Evolutionary conservation across 2,888 invertebrate species (phyloP), one percentile per base, ranked within the genome.

Genomic region (Ormyrus labotus): DNA sequence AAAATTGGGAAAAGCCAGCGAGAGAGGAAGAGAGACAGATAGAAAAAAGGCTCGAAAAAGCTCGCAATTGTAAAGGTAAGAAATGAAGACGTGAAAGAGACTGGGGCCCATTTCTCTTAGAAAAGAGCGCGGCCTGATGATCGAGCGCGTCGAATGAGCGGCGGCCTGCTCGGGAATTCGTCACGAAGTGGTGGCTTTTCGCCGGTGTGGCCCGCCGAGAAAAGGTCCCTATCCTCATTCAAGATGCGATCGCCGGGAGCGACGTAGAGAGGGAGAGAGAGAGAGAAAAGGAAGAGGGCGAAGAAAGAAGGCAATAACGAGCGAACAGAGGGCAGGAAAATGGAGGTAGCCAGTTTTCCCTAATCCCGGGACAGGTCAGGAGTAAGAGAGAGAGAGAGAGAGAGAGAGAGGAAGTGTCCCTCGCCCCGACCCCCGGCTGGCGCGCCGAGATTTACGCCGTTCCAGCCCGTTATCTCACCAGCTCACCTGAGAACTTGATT

Each of bases 381-480:
- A 19, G 19, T 2, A 19, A 19, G 19, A 19, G 19, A 19, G 81
- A 81, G 79, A 19, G 61, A 76, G 75, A 47, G 73, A 65, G 72
- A 80, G 73, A 83, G 77, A 71, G 67, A 80, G 78, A 84, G 83
- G 85, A 84, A 86, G 86, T 81, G 71, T 81, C 78, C 82, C 81
- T 34, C 34, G 34, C 34, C 3, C 34, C 34, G 34, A 34, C 34
- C 34, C 34, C 34, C 34, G 34, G 50, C 73, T 48, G 76, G 67
- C 71, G 48, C 78, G 58, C 67, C 70, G 81, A 88, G 88, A 89
- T 89, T 89, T 89, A 89, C 87, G 82, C 87, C 89, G 89, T 88
- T 88, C 84, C 88, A 83, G 78, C 78, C 80, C 61, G 85, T 88
- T 88, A 86, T 83, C 82, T 80, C 81, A 79, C 7, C 61, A 10